Percentiles rank a stretch among this genome's conserved stretches.
phyloP scores from a whole-genome alignment of 2,888 invertebrate species.

The Mythimna impura region DNA sequence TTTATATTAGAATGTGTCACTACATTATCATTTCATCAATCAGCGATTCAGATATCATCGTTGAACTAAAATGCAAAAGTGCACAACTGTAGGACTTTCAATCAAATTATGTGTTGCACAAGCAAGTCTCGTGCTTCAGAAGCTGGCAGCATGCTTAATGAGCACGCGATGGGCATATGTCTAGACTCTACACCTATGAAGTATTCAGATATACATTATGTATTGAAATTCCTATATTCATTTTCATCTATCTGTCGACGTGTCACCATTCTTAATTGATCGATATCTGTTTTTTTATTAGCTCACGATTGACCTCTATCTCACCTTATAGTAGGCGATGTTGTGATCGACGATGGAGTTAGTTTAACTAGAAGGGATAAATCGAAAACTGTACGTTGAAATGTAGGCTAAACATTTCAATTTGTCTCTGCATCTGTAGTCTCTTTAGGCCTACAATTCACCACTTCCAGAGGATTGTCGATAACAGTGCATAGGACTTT shows the following conservation, averaged over 20 bases:
- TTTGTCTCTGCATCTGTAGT: not conserved
- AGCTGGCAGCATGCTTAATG: conserved; percentile 44
- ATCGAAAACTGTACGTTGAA: no score
- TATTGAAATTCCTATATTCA: conserved; percentile 27
- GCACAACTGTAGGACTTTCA: conserved; percentile 31
- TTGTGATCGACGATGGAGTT: no score
- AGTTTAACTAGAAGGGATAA: no score
- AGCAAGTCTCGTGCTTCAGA: conserved; percentile 43
- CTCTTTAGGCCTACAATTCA: no score
- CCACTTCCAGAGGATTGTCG: no score
- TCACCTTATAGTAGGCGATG: no score
- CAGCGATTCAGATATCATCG: conserved; percentile 44
- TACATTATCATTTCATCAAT: conserved; percentile 20
- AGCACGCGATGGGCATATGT: conserved; percentile 31
- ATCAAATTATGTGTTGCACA: conserved; percentile 31
- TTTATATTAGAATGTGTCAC: conserved; percentile 3
- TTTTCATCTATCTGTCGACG: conserved; percentile 9
- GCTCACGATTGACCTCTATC: no score
- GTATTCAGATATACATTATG: conserved; percentile 28
- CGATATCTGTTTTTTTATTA: not conserved
- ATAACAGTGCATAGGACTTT: no score
- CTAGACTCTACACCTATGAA: conserved; percentile 24
- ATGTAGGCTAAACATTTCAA: no score
- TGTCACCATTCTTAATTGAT: not conserved
- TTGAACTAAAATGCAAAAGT: conserved; percentile 57